Base-by-base conservation (phyloP, 2,797 vertebrate genomes). In the Protosalanx chinensis region DNA sequence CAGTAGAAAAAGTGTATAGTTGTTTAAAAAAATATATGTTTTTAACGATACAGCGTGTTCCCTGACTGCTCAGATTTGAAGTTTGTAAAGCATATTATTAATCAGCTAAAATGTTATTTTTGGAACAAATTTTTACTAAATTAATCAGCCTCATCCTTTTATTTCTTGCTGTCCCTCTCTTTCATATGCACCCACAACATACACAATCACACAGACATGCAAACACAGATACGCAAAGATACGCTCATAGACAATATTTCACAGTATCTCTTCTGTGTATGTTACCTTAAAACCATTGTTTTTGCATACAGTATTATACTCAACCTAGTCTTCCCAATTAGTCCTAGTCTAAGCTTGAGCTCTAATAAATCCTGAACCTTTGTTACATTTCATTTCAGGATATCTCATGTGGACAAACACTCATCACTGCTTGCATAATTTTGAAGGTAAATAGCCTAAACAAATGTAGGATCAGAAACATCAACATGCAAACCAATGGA, bases 401-500 rank as follows among this genome's bases (percentile, higher is more conserved):
- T 10, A 12, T 0, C 61, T 72, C 66, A 65, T 66, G 78, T 8
- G 27, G 68, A 74, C 78, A 71, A 5, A 16, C 63, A 72, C 32
- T 56, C 10, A 46, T 46, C 41, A 46, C 41, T 46, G 41, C 41
- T 46, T 46, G 41, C 41, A 46, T 46, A 46, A 46, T 46, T 46
- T 46, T 46, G 41, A 12, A 46, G 41, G 41, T 46, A 46, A 56
- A 56, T 16, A 56, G 15, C 51, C 51, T 7, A 56, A 16, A 16
- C 51, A 56, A n/a, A 53, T 53, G 15, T n/a, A 56, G 51, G 3
- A 76, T 78, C 75, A 70, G 71, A 83, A 83, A 82, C 37, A 61
- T 13, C 16, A 1, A 2, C 73, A 6, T 62, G 71, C 80, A 84
- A 78, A 74, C 33, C 83, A 86, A 81, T 81, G 71, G 78, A 67